Evolutionary conservation across 2,888 invertebrate genomes (phyloP), one percentile per base, ranked within the genome.

Genomic region (Eupeodes luniger): DNA sequence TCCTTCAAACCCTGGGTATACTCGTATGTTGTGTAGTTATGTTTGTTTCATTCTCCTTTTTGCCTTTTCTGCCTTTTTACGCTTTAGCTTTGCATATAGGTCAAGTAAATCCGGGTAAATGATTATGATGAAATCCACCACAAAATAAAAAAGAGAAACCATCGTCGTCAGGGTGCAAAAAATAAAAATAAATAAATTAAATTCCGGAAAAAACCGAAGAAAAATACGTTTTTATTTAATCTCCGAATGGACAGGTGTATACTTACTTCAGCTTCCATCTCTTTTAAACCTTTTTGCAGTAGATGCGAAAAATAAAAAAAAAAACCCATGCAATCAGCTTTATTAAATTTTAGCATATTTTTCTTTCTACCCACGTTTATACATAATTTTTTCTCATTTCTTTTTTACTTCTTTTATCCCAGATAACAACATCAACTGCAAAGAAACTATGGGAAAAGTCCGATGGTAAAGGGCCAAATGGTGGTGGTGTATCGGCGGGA

Each of bases 351-450:
- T 67, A 12, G 16, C 10, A 64, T 81, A 34, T 62, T 66, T 74
- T 27, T 72, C 47, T 61, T 79, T 36, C 49, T 74, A 40, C 47
- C 44, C 47, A 69, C 47, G 27, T 57, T 67, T 16, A 27, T 14
- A 49, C 47, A 27, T 10, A 14, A 9, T 70, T 77, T 57, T 62
- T n/a, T 66, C 64, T 27, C 95, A 80, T 95, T 40, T 3, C 16
- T 62, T 36, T 36, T 34, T 74, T 27, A 51, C 72, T 53, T 67
- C 12, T 40, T 69, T 12, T 64, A 61, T 44, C 44, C 44, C 95
- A 98, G 98, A 98, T 98, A 95, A 97, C 98, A 94, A 97, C 98
- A 93, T 96, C 98, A 94, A 97, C 98, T 94, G 97, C 98, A 94
- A 98, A 98, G 94, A 98, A 98, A 94, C 94, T 98, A 94, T 98